A percentile compares a stretch with the other conserved stretches of the same genome.
Conservation (phyloP, 2,888 invertebrate species). For the Philereme vetulata region DNA sequence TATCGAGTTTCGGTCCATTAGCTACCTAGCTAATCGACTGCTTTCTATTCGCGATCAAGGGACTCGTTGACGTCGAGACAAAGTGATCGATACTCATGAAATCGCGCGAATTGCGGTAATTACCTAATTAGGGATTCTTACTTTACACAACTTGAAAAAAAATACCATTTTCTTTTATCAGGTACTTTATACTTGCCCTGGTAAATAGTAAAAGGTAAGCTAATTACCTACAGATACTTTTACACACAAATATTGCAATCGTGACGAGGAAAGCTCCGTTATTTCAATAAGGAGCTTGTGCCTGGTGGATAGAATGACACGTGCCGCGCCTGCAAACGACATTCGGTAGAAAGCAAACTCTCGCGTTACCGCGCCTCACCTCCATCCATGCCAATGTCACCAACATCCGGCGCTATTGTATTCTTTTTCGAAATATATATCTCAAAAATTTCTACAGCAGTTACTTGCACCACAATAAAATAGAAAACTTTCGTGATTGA, state of each 20-base stretch:
- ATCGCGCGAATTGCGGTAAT: background rate
- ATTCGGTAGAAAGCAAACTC: conserved; percentile 73
- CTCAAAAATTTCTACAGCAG: conserved; percentile 22
- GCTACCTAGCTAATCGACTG: conserved; percentile 53
- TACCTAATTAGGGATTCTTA: too few relatives aligned
- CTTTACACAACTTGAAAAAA: too few relatives aligned
- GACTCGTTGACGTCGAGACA: conserved; percentile 28
- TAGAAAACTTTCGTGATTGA: too few relatives aligned
- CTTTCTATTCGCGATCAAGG: conserved; percentile 66
- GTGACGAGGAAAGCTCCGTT: conserved; percentile 59
- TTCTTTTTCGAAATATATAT: conserved; percentile 45
- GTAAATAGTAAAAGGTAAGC: background rate
- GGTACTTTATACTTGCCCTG: too few relatives aligned
- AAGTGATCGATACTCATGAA: background rate
- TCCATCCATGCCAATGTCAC: conserved; percentile 40
- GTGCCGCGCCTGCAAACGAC: conserved; percentile 72
- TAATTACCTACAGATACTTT: background rate
- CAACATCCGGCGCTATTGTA: conserved; percentile 52
- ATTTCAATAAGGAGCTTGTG: conserved; percentile 51
- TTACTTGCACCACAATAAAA: background rate
- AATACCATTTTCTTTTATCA: too few relatives aligned
- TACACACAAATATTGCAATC: conserved; percentile 9
- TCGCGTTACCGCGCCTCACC: conserved; percentile 50
- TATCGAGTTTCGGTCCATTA: conserved; percentile 75
- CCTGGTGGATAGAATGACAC: conserved; percentile 51